Evolutionary conservation across 2,888 invertebrate species (phyloP).

Genomic region (Cryptus armator): DNA sequence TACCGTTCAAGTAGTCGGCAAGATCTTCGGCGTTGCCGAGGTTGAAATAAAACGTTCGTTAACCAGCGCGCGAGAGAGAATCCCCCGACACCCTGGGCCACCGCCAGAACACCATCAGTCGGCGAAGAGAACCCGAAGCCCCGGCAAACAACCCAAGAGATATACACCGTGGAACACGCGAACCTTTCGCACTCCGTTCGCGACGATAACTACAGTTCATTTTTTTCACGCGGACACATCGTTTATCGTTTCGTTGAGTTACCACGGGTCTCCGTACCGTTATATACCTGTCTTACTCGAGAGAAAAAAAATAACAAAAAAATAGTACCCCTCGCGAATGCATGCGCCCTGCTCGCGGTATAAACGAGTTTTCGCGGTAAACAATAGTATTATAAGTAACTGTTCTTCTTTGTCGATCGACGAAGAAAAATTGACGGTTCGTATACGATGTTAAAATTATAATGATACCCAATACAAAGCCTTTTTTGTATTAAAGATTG

Average conservation of each 20-base stretch:
- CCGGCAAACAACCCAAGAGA: slow-evolving; percentile 49
- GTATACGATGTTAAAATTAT: background rate
- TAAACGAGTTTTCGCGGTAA: slow-evolving; percentile 5
- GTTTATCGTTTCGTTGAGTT: slow-evolving; percentile 61
- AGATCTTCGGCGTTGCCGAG: slow-evolving; percentile 61
- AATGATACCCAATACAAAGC: too few relatives aligned
- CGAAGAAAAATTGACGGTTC: slow-evolving; percentile 12
- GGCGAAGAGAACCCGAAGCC: slow-evolving; percentile 10
- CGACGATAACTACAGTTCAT: slow-evolving; percentile 61
- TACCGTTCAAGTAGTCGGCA: slow-evolving; percentile 20
- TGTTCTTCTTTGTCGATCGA: background rate
- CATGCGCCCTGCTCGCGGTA: background rate
- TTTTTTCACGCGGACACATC: slow-evolving; percentile 61
- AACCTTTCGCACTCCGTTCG: slow-evolving; percentile 57
- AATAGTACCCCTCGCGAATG: background rate
- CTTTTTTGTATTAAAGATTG: background rate
- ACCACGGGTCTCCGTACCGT: slow-evolving; percentile 26
- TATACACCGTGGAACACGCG: slow-evolving; percentile 55
- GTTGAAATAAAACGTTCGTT: slow-evolving; percentile 68
- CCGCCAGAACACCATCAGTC: slow-evolving; percentile 34
- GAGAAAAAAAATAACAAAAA: too few relatives aligned
- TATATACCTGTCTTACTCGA: slow-evolving; percentile 7
- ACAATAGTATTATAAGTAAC: slow-evolving; percentile 21
- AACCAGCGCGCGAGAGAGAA: slow-evolving; percentile 43
- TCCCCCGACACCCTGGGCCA: slow-evolving; percentile 62